These are phyloP conservation scores for Neuroscelio doddi DNA, from an alignment of 2,888 invertebrate species.

Conservation along the genomic window DNA sequence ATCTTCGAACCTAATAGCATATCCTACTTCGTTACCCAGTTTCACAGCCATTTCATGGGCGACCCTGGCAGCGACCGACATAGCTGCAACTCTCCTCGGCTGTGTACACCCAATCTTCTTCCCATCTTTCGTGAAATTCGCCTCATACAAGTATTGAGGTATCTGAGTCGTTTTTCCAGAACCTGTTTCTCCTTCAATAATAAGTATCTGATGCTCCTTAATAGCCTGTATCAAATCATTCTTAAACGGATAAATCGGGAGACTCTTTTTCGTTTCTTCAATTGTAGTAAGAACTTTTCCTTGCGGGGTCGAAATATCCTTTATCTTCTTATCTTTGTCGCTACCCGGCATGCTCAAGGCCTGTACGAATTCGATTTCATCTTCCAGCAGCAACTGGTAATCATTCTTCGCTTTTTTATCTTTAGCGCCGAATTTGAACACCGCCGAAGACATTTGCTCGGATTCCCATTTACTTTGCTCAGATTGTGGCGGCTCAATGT, in stretches of 20 bases:
- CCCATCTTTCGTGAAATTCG: conserved; percentile 87
- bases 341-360: conserved; percentile 84
- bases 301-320: conserved; percentile 67
- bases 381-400: conserved; percentile 94
- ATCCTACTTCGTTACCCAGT: conserved; percentile 92
- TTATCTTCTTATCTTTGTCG: conserved; percentile 71
- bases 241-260: conserved; percentile 95
- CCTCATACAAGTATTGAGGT: conserved; percentile 97
- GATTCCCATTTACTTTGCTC: conserved; percentile 98
- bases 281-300: conserved; percentile 73
- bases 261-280: conserved; percentile 91
- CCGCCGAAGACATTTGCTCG: conserved; percentile 94
- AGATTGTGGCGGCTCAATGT: conserved; percentile 80
- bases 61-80: conserved; percentile 99
- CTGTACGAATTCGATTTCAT: conserved; percentile 98
- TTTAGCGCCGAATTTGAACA: conserved; percentile 94
- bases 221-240: conserved; percentile 93
- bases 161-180: conserved; percentile 99
- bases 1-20: conserved; percentile 97
- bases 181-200: conserved; percentile 98
- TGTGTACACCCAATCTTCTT: conserved; percentile 98
- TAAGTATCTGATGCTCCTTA: conserved; percentile 86
- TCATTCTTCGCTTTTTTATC: conserved; percentile 81
- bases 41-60: conserved; percentile 98
- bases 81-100: conserved; percentile 97